phyloP scores from a whole-genome alignment of 2,888 invertebrate species.

The Pollenia angustigena region DNA sequence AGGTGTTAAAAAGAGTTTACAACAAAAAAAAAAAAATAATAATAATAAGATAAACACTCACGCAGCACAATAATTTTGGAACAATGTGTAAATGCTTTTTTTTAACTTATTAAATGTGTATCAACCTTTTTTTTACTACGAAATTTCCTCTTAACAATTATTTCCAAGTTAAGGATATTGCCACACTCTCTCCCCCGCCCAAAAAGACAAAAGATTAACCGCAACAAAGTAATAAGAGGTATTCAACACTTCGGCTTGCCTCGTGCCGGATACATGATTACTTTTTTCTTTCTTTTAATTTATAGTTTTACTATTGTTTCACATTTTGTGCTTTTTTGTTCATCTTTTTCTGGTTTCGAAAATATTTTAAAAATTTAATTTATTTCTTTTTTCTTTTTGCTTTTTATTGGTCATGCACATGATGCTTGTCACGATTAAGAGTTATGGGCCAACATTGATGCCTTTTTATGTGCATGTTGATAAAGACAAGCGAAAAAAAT shows the following conservation, averaged over 20 bases:
- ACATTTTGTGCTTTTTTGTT: neutral
- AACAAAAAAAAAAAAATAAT: neutral
- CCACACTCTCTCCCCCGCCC: conserved; percentile 31
- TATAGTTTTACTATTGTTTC: conserved; percentile 14
- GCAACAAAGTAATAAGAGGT: neutral
- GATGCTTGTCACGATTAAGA: conserved; percentile 49
- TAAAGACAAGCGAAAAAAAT: conserved; percentile 14
- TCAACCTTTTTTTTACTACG: conserved; percentile 37
- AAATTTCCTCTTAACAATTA: neutral
- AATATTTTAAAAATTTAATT: conserved; percentile 14
- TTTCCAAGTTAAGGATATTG: conserved; percentile 51
- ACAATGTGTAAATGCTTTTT: neutral
- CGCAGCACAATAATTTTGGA: conserved; percentile 1
- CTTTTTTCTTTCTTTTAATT: neutral
- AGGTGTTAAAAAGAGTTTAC: neutral
- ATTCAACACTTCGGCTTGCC: neutral
- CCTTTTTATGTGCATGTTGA: conserved; percentile 21
- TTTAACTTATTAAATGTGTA: conserved; percentile 48
- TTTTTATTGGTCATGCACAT: conserved; percentile 25
- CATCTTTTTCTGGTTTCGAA: conserved; percentile 18
- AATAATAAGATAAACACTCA: neutral
- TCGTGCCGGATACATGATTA: conserved; percentile 35
- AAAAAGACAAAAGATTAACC: neutral
- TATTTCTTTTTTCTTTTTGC: conserved; percentile 11
- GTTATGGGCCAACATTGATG: conserved; percentile 20